Evolutionary conservation across 2,113 vertebrate genomes (phyloP).

Genomic region (Xiphorhynchus elegans): DNA sequence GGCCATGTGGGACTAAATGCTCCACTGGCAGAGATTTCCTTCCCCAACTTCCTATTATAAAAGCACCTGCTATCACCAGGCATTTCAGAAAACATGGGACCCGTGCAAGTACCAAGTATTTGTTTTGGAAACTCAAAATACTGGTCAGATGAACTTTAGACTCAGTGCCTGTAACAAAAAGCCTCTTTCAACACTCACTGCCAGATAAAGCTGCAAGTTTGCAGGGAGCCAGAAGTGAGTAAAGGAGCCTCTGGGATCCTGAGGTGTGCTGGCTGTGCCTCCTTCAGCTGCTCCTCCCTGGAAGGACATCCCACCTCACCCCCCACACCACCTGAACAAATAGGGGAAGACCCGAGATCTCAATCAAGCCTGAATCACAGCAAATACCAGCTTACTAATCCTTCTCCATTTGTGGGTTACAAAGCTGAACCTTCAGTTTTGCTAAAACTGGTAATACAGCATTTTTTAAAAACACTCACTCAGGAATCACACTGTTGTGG

Average conservation of each 20-base stretch:
- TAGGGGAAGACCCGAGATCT: accelerated
- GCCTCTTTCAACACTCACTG: background rate
- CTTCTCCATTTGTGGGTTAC: background rate
- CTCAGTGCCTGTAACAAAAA: background rate
- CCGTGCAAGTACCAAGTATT: background rate
- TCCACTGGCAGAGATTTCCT: background rate
- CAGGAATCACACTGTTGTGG: background rate
- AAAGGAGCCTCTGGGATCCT: accelerated
- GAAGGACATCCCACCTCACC: background rate
- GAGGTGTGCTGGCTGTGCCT: accelerated
- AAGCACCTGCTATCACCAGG: background rate
- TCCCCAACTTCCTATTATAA: background rate
- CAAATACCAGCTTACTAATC: background rate
- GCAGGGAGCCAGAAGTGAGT: background rate
- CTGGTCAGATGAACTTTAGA: background rate
- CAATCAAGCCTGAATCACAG: background rate
- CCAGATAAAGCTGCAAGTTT: background rate
- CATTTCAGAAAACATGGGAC: background rate
- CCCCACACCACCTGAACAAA: background rate
- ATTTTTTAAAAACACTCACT: background rate
- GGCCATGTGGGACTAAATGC: accelerated
- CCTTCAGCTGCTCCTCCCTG: background rate
- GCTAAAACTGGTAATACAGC: background rate
- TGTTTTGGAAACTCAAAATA: background rate
- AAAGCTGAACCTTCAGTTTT: background rate